Evolutionary conservation across 2,113 vertebrate species (phyloP), one percentile per base, ranked within the genome.

Genomic region (Falcunculus frontatus): DNA sequence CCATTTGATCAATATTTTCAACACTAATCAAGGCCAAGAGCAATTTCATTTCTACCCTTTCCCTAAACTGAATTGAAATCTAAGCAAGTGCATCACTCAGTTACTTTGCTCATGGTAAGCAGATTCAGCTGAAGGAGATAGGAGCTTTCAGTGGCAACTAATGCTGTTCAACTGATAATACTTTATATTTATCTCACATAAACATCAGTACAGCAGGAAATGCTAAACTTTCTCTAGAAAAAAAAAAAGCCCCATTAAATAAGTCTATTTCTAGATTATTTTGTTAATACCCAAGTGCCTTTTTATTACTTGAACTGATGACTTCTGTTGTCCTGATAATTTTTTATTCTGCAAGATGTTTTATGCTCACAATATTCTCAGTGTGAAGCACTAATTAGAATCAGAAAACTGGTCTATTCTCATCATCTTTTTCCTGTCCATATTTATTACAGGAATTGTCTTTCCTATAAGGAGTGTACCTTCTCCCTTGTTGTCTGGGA

Each of bases 1-100:
- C 30, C 72, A 73, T 83, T 82, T 90, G 56, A 96, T 95, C 95
- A 69, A 89, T 96, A 93, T 93, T 96, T 96, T 93, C 73, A 87
- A 94, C 73, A 82, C 72, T 93, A 89, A 93, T 93, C 81, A 91
- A 91, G 70, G 47, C 80, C 82, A 93, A 94, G 33, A 90, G 86
- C 70, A 87, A 93, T 96, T 79, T 87, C 9, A 93, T 96, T 93
- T 90, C 84, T 57, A 77, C n/a, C 65, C 52, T 93, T 79, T 64
- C 42, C 72, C 32, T 69, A 82, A 89, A 90, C 2, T 55, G 49
- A 63, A 41, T 29, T 93, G 88, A 41, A 76, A 76, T 67, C 53
- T 37, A 76, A 89, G 80, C 33, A 73, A 89, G 50, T 67, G 57
- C 47, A 65, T 49, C 69, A 47, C 25, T 49, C 2, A 1, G 52